These are phyloP conservation scores for Tetropium fuscum DNA, from an alignment of 2,888 invertebrate species.

Conservation along the genomic window DNA sequence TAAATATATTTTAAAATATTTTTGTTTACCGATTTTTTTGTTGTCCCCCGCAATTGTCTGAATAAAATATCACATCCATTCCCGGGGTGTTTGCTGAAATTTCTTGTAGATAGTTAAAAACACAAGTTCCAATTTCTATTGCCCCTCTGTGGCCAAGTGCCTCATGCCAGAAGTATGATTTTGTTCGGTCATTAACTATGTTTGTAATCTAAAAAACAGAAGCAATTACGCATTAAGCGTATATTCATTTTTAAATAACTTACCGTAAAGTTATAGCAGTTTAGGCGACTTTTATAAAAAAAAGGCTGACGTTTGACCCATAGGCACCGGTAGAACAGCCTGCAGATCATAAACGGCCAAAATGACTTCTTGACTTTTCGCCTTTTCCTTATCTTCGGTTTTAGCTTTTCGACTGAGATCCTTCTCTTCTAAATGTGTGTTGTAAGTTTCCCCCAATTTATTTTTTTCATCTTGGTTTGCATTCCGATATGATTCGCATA, in stretches of 20 bases:
- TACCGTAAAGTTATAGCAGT: conserved; percentile 27
- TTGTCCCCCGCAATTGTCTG: conserved; percentile 26
- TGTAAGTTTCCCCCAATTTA: conserved; percentile 28
- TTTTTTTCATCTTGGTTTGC: conserved; percentile 44
- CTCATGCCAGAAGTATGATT: conserved; percentile 34
- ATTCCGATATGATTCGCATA: conserved; percentile 48
- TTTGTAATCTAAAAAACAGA: conserved; percentile 19
- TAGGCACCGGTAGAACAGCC: conserved; percentile 53
- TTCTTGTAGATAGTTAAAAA: conserved; percentile 25
- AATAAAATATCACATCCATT: conserved; percentile 21
- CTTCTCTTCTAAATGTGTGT: conserved; percentile 8
- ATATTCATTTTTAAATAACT: too few relatives aligned
- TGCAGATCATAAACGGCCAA: conserved; percentile 54
- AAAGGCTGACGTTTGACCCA: conserved; percentile 51
- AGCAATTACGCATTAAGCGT: too few relatives aligned
- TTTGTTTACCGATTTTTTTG: conserved; percentile 26
- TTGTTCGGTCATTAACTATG: conserved; percentile 8
- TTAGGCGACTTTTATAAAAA: conserved; percentile 39
- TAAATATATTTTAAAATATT: too few relatives aligned
- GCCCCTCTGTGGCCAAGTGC: conserved; percentile 27
- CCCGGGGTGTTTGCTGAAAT: conserved; percentile 13
- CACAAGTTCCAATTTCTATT: conserved; percentile 11
- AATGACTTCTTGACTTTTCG: neutral
- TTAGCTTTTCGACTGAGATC: neutral
- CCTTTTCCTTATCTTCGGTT: neutral